phyloP scores from a whole-genome alignment of 2,113 vertebrate genomes.

The Hippolais icterina region DNA sequence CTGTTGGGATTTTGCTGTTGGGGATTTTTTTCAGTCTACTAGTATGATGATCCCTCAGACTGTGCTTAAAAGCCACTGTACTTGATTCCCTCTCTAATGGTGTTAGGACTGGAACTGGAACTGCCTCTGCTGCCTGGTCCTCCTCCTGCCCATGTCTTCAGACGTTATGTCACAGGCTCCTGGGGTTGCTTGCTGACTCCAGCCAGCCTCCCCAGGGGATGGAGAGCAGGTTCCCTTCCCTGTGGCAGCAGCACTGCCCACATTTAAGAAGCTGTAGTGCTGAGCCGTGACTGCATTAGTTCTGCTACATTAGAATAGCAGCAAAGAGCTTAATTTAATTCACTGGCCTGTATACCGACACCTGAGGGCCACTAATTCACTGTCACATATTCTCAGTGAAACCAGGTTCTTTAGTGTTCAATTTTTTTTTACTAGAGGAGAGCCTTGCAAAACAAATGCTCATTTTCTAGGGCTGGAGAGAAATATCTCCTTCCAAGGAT shows the following conservation, averaged over 20 bases:
- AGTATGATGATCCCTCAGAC: not conserved
- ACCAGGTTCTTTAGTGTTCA: not conserved
- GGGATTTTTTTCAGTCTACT: not conserved
- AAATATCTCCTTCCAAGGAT: not conserved
- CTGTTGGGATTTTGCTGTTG: not conserved
- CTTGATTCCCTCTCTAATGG: constrained; percentile 39
- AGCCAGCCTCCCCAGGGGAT: not conserved
- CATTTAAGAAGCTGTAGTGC: constrained; percentile 37
- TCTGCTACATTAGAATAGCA: constrained; percentile 64
- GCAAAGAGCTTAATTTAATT: constrained; percentile 69
- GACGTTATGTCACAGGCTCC: constrained; percentile 39
- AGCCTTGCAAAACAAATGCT: not conserved
- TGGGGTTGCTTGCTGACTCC: not conserved
- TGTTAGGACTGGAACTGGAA: not conserved
- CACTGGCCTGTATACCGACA: constrained; percentile 21
- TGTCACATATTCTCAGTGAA: constrained; percentile 39
- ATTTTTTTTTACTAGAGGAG: not conserved
- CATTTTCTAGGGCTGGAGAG: not conserved
- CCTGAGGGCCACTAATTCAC: constrained; percentile 65
- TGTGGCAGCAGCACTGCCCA: constrained; percentile 29
- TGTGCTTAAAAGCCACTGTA: not conserved
- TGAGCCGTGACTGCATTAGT: constrained; percentile 66
- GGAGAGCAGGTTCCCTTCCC: constrained; percentile 23
- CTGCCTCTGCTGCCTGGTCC: not conserved
- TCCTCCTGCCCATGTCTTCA: not conserved